Percentiles rank a stretch among this genome's conserved stretches.
Conservation (phyloP, 2,888 invertebrate genomes). For the Plebejus anna region DNA sequence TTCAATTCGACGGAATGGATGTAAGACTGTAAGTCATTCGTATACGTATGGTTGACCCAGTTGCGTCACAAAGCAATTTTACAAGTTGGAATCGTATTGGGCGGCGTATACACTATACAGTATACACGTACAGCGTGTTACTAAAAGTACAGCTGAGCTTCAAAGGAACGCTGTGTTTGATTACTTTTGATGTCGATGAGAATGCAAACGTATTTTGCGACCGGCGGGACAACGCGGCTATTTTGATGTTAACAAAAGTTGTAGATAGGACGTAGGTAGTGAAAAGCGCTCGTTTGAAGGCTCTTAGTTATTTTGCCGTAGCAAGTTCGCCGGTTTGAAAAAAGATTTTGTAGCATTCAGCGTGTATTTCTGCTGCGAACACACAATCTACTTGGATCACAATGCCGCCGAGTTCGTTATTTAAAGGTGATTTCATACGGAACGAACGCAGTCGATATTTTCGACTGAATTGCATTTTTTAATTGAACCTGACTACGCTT, state of each 20-base stretch:
- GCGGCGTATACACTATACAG: not conserved
- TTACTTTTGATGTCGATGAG: slow-evolving; percentile 12
- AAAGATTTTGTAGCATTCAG: slow-evolving; percentile 20
- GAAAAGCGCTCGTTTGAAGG: slow-evolving; percentile 22
- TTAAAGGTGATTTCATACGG: slow-evolving; percentile 16
- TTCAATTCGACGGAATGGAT: slow-evolving; percentile 6
- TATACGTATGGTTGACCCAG: slow-evolving; percentile 5
- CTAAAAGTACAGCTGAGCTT: slow-evolving; percentile 9
- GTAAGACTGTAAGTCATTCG: slow-evolving; percentile 15
- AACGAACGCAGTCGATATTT: slow-evolving; percentile 17
- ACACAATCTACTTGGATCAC: slow-evolving; percentile 24
- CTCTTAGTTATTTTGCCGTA: slow-evolving; percentile 22
- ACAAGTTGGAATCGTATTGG: slow-evolving; percentile 12
- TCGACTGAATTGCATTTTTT: not conserved
- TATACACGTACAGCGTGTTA: not conserved
- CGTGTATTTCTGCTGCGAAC: slow-evolving; percentile 17
- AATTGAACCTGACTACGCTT: not conserved
- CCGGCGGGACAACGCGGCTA: slow-evolving; percentile 9
- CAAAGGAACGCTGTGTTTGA: slow-evolving; percentile 3
- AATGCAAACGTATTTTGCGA: slow-evolving; percentile 14
- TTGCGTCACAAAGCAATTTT: slow-evolving; percentile 13
- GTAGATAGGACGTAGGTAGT: not conserved
- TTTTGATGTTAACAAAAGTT: slow-evolving; percentile 12
- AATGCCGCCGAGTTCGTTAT: slow-evolving; percentile 21
- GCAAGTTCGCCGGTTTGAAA: slow-evolving; percentile 13